These are phyloP conservation scores for Drosophila pseudotakahashii DNA, from an alignment of 2,888 invertebrate species.

Conservation along the genomic window DNA sequence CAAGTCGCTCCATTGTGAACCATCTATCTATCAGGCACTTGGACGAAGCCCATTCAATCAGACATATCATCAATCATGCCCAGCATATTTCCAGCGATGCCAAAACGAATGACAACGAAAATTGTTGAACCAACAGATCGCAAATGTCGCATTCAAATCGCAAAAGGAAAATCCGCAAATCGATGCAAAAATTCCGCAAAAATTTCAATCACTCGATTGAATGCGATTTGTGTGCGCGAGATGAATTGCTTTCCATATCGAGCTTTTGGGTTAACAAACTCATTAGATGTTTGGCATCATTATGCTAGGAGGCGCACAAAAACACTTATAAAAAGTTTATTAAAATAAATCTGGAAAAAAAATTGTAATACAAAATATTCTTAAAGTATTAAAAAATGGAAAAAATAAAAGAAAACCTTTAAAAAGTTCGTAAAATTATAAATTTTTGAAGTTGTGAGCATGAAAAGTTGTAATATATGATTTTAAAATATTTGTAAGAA, in stretches of 20 bases:
- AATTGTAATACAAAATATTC: too few species aligned
- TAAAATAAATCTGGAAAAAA: too few species aligned
- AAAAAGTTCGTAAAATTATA: too few species aligned
- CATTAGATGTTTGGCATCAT: constrained; percentile 57
- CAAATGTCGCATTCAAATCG: constrained; percentile 29
- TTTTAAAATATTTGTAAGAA: too few species aligned
- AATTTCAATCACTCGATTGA: constrained; percentile 19
- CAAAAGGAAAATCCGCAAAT: constrained; percentile 19
- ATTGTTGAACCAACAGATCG: constrained; percentile 33
- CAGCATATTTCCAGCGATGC: constrained; percentile 52
- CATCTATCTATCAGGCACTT: constrained; percentile 66
- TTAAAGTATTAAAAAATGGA: too few species aligned
- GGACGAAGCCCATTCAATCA: constrained; percentile 65
- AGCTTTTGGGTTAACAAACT: constrained; percentile 67
- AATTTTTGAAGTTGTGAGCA: too few species aligned
- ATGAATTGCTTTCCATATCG: constrained; percentile 27
- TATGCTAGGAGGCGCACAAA: constrained; percentile 9
- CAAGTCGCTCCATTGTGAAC: constrained; percentile 50
- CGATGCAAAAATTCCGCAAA: constrained; percentile 23
- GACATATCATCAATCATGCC: constrained; percentile 70
- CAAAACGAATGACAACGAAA: constrained; percentile 40
- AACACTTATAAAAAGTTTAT: too few species aligned
- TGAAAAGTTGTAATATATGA: too few species aligned
- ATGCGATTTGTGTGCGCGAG: constrained; percentile 5
- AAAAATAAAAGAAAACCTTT: not conserved